Percentiles rank a stretch among this genome's conserved stretches.
Evolutionary conservation across 2,113 vertebrate genomes (phyloP).

Genomic region (Bolborhynchus lineola): DNA sequence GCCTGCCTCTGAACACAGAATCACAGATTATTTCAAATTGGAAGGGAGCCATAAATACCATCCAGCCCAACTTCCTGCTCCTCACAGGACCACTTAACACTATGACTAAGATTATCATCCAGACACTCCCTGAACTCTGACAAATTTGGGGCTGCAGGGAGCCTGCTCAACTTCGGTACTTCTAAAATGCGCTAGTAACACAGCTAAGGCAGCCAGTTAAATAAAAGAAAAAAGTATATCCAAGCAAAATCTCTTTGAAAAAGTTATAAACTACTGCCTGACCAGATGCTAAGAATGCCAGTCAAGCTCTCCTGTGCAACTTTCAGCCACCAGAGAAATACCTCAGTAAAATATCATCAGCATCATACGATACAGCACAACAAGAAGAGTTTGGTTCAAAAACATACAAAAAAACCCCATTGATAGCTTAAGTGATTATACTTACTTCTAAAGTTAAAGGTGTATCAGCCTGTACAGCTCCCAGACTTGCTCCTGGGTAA

Average conservation of each 20-base stretch:
- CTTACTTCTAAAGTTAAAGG: conserved; percentile 77
- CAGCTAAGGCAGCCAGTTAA: neutral
- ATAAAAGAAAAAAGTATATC: neutral
- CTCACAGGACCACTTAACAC: neutral
- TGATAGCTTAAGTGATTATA: neutral
- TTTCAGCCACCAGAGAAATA: neutral
- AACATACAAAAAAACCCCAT: neutral
- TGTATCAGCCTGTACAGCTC: conserved; percentile 66
- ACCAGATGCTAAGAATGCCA: neutral
- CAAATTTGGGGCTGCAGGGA: neutral
- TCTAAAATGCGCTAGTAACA: neutral
- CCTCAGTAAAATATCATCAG: neutral
- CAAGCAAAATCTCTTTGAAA: neutral
- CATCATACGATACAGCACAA: neutral
- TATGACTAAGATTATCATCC: neutral
- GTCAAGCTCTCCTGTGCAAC: neutral
- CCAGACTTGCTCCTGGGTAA: conserved; percentile 73
- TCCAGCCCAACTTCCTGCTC: neutral
- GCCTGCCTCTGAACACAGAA: neutral
- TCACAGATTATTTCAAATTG: neutral
- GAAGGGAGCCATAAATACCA: neutral
- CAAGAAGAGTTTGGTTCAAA: neutral
- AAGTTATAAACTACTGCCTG: neutral
- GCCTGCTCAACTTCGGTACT: neutral
- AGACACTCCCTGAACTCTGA: neutral